phyloP scores from a whole-genome alignment of 2,113 vertebrate genomes.

The Clupea harengus region DNA sequence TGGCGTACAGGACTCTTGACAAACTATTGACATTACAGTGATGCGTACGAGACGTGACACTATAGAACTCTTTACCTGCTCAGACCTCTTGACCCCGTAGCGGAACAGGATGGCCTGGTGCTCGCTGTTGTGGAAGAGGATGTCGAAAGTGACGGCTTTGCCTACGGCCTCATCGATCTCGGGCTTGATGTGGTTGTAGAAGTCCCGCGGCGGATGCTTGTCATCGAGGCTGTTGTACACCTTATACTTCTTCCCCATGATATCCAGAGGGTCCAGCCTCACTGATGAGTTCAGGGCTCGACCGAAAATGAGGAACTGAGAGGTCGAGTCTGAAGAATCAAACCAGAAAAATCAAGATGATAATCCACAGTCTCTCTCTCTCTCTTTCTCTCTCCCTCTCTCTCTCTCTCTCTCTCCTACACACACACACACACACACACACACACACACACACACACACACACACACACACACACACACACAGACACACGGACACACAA shows the following conservation, averaged over 20 bases:
- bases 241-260: conserved; percentile 71
- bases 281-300: conserved; percentile 69
- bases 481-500: not conserved
- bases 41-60: not conserved
- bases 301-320: conserved; percentile 66
- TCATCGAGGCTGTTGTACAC: conserved; percentile 73
- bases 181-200: conserved; percentile 63
- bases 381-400: not conserved
- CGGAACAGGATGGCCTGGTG: conserved; percentile 74
- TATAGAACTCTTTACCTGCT: conserved; percentile 57
- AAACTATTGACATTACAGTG: not conserved
- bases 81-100: conserved; percentile 73
- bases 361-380: not conserved
- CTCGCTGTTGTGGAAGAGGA: conserved; percentile 78
- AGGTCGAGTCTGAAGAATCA: conserved; percentile 64
- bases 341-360: conserved; percentile 6
- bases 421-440: not conserved
- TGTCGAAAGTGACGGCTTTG: conserved; percentile 70
- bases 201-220: conserved; percentile 62
- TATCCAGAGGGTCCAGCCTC: conserved; percentile 69
- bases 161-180: conserved; percentile 70
- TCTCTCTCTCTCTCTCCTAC: not conserved
- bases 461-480: conserved; percentile 1
- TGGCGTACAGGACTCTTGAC: not conserved
- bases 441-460: not conserved